Percentiles rank a stretch among this genome's conserved stretches.
Evolutionary conservation across 1,140 invertebrate species (phyloP).

Genomic region (Drosophila miranda): DNA sequence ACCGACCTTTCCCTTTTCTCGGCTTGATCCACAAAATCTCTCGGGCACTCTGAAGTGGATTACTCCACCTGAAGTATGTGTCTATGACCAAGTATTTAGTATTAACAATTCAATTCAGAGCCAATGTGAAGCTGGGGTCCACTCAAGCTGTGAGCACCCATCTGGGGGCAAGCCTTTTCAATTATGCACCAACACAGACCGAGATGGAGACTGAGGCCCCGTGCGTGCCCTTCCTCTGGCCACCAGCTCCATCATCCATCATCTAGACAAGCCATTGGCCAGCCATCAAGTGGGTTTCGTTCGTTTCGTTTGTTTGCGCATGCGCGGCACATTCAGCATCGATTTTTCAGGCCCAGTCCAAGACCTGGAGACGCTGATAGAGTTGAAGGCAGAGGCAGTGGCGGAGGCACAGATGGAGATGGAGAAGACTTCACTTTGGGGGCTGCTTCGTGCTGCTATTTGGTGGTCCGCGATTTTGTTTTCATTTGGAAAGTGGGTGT

Average conservation of each 20-base stretch:
- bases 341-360: conserved; percentile 51
- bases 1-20: too few relatives aligned
- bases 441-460: conserved; percentile 67
- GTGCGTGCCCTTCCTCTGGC: conserved; percentile 53
- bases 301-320: conserved; percentile 67
- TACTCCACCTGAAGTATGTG: too few relatives aligned
- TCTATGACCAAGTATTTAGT: too few relatives aligned
- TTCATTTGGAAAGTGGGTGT: conserved; percentile 73
- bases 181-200: conserved; percentile 55
- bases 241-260: conserved; percentile 28
- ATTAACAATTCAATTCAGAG: too few relatives aligned
- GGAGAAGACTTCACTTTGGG: conserved; percentile 1
- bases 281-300: conserved; percentile 56
- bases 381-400: background rate
- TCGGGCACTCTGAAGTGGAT: too few relatives aligned
- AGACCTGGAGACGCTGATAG: background rate
- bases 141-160: background rate
- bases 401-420: conserved; percentile 15
- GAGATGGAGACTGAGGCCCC: conserved; percentile 1
- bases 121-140: conserved; percentile 7
- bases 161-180: conserved; percentile 25
- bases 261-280: conserved; percentile 30
- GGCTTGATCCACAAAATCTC: too few relatives aligned
- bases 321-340: conserved; percentile 66
- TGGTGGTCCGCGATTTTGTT: conserved; percentile 71